Base-by-base conservation (phyloP, 2,113 vertebrate genomes). In the Equus quagga region DNA sequence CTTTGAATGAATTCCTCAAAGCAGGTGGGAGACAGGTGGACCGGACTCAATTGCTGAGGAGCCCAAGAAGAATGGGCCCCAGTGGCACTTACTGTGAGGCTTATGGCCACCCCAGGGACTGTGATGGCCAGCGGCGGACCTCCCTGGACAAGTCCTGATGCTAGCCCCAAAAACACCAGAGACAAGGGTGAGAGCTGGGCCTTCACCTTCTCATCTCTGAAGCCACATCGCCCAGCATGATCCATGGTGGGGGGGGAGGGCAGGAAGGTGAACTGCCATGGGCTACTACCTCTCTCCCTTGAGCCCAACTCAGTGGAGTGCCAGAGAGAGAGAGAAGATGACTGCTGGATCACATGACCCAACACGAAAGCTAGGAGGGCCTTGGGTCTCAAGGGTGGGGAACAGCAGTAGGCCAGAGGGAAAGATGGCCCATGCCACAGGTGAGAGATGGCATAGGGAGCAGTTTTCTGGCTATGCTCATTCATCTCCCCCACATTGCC, bases 381-480 rank as follows among this genome's bases (percentile, higher is more conserved):
- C 58, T 60, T 2, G 2, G 69, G 46, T 24, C 64, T 49, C 36
- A 3, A 1, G 41, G 41, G 28, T 67, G 60, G 9, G 8, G 33
- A 19, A 17, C 10, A 33, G 44, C 51, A 33, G 60, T 8, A 36
- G 79, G 23, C 19, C n/a, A 73, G 85, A n/a, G 49, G 44, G 7
- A 26, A 54, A 51, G 54, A 28, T 4, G 44, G 60, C 44, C 28
- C 3, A 2, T 4, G 70, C 4, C 87, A 19, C 85, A 18, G 91
- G n/a, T 6, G 26, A 19, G 17, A 60, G 24, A 19, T 0, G 33
- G 13, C 0, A 0, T 0, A 1, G 21, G 33, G 26, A 8, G 24
- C 11, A 1, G 54, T 36, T 33, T 46, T n/a, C 81, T 6, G 24
- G 51, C 54, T 46, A 0, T 62, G 28, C 14, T 19, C 3, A 4